Percentiles rank a stretch among this genome's conserved stretches.
Evolutionary conservation across 2,113 vertebrate species (phyloP).

Genomic region (Prinia subflava): DNA sequence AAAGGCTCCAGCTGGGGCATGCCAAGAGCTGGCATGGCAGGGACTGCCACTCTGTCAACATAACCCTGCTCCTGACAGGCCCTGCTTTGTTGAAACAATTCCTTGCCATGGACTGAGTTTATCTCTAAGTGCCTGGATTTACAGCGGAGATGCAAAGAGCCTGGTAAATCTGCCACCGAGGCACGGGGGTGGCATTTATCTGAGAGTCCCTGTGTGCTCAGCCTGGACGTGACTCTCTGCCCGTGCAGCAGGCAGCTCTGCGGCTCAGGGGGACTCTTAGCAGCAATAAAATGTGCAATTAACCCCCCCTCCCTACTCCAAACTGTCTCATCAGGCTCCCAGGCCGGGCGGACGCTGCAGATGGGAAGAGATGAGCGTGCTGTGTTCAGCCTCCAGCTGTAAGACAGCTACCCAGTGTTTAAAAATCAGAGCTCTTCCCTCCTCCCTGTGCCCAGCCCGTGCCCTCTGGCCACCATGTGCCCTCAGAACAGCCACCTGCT

Average conservation of each 20-base stretch:
- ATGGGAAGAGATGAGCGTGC: background rate
- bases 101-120: background rate
- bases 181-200: background rate
- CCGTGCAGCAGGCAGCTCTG: background rate
- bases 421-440: background rate
- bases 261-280: slow-evolving; percentile 39
- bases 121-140: slow-evolving; percentile 43
- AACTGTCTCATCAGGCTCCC: slow-evolving; percentile 17
- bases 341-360: background rate
- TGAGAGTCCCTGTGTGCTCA: background rate
- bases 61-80: background rate
- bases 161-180: slow-evolving; percentile 4
- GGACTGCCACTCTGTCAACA: slow-evolving; percentile 10
- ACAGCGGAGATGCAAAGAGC: background rate
- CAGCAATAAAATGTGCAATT: slow-evolving; percentile 51
- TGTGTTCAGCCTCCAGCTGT: slow-evolving; percentile 32
- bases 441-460: accelerated
- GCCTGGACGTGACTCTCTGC: background rate
- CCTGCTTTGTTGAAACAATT: background rate
- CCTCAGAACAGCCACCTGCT: background rate
- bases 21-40: background rate
- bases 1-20: background rate
- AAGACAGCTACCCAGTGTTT: background rate
- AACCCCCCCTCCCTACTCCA: slow-evolving; percentile 10
- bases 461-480: background rate